Evolutionary conservation across 2,113 vertebrate genomes (phyloP).

Genomic region (Psittacula cyanocephala): DNA sequence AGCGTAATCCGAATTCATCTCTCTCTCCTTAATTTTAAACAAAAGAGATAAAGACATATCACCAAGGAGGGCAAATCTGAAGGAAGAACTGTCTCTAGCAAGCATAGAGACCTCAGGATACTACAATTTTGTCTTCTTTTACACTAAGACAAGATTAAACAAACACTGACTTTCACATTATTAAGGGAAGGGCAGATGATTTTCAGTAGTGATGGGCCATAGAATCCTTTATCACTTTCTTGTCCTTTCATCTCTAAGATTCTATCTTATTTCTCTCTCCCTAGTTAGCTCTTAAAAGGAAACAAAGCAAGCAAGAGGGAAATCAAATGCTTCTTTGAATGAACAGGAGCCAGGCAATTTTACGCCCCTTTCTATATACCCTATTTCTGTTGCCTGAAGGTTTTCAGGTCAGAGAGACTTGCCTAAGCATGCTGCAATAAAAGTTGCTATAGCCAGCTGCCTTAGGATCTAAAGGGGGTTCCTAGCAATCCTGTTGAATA

Average conservation of each 20-base stretch:
- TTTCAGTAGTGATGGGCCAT: neutral
- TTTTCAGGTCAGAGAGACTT: slow-evolving; percentile 10
- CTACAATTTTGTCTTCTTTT: neutral
- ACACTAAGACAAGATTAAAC: neutral
- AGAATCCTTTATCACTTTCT: neutral
- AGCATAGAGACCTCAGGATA: neutral
- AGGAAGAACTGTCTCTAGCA: neutral
- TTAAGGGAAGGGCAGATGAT: neutral
- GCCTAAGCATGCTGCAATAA: slow-evolving; percentile 47
- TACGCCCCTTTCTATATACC: neutral
- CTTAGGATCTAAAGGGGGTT: slow-evolving; percentile 1
- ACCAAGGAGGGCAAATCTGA: neutral
- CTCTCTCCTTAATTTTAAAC: neutral
- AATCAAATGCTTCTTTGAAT: neutral
- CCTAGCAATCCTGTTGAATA: neutral
- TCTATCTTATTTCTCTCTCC: neutral
- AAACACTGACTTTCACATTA: neutral
- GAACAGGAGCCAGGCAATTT: slow-evolving; percentile 17
- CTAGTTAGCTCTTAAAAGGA: neutral
- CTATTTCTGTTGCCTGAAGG: slow-evolving; percentile 35
- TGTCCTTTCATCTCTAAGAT: neutral
- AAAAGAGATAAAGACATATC: neutral
- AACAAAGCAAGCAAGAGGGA: slow-evolving; percentile 22
- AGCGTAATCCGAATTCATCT: neutral
- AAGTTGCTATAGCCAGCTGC: slow-evolving; percentile 17